A percentile compares a stretch with the other conserved stretches of the same genome.
phyloP scores from a whole-genome alignment of 2,113 vertebrate species.

The Lycocorax pyrrhopterus region DNA sequence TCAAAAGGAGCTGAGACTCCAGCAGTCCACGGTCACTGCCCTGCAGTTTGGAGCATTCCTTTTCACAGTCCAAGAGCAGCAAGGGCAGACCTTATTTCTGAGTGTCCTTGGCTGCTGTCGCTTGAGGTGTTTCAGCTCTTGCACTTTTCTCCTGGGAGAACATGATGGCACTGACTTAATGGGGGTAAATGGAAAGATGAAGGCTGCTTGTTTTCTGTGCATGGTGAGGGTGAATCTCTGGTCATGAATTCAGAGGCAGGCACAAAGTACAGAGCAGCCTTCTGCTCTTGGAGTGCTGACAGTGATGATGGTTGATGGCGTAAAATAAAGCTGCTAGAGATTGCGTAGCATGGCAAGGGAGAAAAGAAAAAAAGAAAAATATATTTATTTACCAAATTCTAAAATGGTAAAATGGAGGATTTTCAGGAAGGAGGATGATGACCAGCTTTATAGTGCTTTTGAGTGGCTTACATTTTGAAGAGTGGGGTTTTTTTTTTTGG shows the following conservation, averaged over 20 bases:
- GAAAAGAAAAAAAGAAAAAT: too few relatives aligned
- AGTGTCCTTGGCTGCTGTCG: neutral
- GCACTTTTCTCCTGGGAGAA: neutral
- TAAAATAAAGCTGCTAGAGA: neutral
- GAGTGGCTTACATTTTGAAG: neutral
- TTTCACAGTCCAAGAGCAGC: neutral
- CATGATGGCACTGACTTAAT: neutral
- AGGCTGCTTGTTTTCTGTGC: neutral
- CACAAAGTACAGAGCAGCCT: neutral
- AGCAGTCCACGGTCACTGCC: fast-evolving
- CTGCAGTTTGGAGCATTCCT: neutral
- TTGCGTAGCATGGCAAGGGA: neutral
- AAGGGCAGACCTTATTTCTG: neutral
- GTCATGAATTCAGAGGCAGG: neutral
- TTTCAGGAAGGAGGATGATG: neutral
- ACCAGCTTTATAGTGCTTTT: neutral
- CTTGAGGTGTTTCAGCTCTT: neutral
- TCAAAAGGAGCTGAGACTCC: fast-evolving
- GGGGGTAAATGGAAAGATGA: neutral
- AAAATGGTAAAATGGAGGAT: neutral
- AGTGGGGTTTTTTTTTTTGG: neutral
- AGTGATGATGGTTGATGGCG: fast-evolving
- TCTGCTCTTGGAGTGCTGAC: neutral
- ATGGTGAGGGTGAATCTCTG: neutral
- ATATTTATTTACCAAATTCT: neutral